Evolutionary conservation across 2,113 vertebrate species (phyloP).

Genomic region (Lanius collurio): DNA sequence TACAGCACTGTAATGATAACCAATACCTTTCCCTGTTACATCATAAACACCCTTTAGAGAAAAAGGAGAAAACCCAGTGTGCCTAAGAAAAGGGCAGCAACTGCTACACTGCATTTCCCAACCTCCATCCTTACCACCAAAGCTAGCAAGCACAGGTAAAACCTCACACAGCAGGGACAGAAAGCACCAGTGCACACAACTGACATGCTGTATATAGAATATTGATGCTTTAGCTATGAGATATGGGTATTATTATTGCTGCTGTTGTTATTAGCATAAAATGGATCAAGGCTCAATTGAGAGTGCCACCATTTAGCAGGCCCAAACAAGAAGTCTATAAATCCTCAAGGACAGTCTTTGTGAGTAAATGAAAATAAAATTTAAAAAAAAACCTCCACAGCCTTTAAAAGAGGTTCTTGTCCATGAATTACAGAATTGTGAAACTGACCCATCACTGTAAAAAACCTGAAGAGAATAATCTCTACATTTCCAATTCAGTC

Average conservation of each 20-base stretch:
- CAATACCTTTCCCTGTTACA: background rate
- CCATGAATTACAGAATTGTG: background rate
- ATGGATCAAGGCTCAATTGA: background rate
- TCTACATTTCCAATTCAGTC: background rate
- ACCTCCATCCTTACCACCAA: background rate
- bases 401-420: background rate
- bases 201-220: background rate
- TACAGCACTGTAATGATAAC: background rate
- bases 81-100: background rate
- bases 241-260: fast-evolving
- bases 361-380: background rate
- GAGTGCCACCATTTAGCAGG: background rate
- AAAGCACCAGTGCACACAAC: background rate
- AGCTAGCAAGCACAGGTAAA: background rate
- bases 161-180: background rate
- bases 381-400: fast-evolving
- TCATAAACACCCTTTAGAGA: background rate
- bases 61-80: background rate
- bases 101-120: background rate
- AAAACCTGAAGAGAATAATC: background rate
- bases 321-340: background rate
- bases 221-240: background rate
- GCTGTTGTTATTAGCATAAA: background rate
- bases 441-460: background rate
- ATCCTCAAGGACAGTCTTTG: background rate